Evolutionary conservation across 2,113 vertebrate species (phyloP).

Genomic region (Esox niger): DNA sequence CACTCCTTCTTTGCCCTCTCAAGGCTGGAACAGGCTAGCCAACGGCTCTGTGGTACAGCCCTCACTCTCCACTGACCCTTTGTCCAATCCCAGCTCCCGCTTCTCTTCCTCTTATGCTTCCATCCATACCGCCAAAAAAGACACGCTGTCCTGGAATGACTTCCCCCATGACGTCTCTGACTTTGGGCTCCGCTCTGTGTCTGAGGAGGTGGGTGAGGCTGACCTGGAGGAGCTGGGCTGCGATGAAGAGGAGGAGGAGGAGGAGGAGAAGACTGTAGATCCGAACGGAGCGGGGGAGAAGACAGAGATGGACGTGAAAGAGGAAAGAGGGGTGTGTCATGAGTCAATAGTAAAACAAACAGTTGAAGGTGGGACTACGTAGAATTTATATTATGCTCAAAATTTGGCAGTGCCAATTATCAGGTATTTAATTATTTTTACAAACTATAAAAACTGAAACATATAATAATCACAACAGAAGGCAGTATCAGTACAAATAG

Average conservation of each 20-base stretch:
- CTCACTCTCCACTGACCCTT: slow-evolving; percentile 34
- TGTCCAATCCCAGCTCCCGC: too few relatives aligned
- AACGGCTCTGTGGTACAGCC: slow-evolving; percentile 63
- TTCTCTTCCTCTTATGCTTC: too few relatives aligned
- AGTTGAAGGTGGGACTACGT: neutral
- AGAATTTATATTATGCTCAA: too few relatives aligned
- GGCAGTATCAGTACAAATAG: too few relatives aligned
- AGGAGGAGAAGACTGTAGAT: too few relatives aligned
- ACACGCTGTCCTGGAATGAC: slow-evolving; percentile 72
- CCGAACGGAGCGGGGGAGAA: slow-evolving; percentile 28
- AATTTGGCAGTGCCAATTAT: too few relatives aligned
- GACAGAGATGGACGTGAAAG: slow-evolving; percentile 62
- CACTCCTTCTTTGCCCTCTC: slow-evolving; percentile 53
- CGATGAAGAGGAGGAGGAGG: slow-evolving; percentile 12
- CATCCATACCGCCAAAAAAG: slow-evolving; percentile 60
- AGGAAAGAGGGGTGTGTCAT: slow-evolving; percentile 42
- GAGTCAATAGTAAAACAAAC: slow-evolving; percentile 18
- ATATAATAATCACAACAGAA: too few relatives aligned
- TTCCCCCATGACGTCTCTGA: slow-evolving; percentile 73
- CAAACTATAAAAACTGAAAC: too few relatives aligned
- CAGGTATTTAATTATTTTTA: too few relatives aligned
- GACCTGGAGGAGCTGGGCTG: slow-evolving; percentile 24
- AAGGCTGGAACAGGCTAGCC: slow-evolving; percentile 60
- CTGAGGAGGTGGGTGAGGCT: slow-evolving; percentile 63
- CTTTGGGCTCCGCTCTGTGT: slow-evolving; percentile 72